Evolutionary conservation across 2,797 vertebrate genomes (phyloP).

Genomic region (Eremophila alpestris): DNA sequence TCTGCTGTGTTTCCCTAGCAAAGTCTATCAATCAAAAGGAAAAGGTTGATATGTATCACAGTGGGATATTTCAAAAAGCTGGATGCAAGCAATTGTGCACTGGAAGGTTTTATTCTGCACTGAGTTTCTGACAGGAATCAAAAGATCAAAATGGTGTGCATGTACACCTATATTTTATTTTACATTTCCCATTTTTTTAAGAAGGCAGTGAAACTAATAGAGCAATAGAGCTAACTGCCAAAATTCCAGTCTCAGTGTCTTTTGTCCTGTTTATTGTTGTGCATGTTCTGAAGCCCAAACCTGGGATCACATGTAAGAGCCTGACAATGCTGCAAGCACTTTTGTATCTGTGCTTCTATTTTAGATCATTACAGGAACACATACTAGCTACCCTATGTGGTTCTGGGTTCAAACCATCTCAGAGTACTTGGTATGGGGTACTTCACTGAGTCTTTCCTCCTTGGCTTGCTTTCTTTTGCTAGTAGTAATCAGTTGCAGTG

Average conservation of each 20-base stretch:
- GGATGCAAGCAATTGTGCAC: constrained; percentile 18
- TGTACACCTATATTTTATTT: neutral
- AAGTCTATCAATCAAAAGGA: constrained; percentile 53
- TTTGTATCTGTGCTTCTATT: neutral
- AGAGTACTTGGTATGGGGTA: neutral
- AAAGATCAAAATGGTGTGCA: neutral
- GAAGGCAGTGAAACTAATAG: neutral
- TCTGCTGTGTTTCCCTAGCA: constrained; percentile 44
- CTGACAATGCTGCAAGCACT: neutral
- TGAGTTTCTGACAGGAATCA: neutral
- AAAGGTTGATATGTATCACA: constrained; percentile 51
- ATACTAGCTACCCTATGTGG: neutral
- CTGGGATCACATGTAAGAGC: neutral
- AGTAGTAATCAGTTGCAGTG: neutral
- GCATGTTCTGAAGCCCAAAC: neutral
- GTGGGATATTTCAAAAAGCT: constrained; percentile 39
- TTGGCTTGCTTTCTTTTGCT: neutral
- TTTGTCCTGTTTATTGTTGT: neutral
- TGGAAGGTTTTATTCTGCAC: neutral
- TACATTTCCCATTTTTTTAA: neutral
- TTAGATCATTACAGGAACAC: neutral
- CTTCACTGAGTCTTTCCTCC: neutral
- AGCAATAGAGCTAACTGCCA: neutral
- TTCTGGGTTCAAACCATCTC: neutral
- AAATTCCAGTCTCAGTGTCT: neutral